Percentiles rank a stretch among this genome's conserved stretches.
Evolutionary conservation across 2,113 vertebrate genomes (phyloP).

Genomic region (Chaetura pelagica): DNA sequence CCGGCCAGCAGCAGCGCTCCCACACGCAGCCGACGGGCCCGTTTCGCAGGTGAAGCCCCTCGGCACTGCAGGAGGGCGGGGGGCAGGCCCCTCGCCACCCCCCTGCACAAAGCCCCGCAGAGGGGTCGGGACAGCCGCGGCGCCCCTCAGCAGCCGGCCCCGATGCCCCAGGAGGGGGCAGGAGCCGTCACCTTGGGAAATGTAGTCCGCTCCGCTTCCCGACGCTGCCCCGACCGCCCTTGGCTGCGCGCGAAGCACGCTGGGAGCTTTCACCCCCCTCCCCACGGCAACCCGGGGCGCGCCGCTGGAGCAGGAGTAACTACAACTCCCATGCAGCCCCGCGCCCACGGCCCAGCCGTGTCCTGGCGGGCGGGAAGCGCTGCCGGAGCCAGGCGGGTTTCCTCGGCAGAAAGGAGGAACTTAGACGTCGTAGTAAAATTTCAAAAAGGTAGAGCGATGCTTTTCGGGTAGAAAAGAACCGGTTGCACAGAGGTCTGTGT

Average conservation of each 20-base stretch:
- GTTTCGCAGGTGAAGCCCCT: neutral
- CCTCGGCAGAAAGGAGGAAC: neutral
- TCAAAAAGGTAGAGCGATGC: too few species aligned
- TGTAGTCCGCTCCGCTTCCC: neutral
- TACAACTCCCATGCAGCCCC: neutral
- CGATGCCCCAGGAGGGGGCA: too few species aligned
- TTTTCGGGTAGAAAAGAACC: too few species aligned
- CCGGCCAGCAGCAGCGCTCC: neutral
- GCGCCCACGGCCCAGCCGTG: too few species aligned
- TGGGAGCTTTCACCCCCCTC: neutral
- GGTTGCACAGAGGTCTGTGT: neutral
- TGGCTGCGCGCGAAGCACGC: neutral
- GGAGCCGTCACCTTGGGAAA: slow-evolving; percentile 16
- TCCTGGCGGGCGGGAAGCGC: too few species aligned
- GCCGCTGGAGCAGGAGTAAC: rapidly evolving
- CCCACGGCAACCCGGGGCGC: rapidly evolving
- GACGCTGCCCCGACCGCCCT: rapidly evolving
- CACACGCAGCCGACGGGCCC: neutral
- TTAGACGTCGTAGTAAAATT: neutral
- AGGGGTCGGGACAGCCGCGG: too few species aligned
- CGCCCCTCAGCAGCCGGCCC: neutral
- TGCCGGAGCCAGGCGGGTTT: neutral
- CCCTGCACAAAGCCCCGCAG: neutral
- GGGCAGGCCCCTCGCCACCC: neutral
- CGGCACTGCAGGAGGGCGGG: neutral